Conservation (phyloP, 1,140 invertebrate genomes). For the Drosophila repletoides region DNA sequence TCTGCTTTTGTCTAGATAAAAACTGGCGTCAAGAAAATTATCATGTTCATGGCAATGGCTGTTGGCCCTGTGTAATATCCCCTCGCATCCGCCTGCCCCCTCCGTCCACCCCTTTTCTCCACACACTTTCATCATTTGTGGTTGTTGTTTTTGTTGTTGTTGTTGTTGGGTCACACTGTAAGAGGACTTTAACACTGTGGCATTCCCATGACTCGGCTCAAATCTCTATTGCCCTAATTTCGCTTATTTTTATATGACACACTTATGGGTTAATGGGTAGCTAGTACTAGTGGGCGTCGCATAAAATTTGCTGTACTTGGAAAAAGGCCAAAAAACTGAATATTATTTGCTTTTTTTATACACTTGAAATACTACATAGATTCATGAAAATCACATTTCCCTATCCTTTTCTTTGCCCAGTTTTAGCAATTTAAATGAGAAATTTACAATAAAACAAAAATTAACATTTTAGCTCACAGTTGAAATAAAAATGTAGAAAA, state of each 20-base stretch:
- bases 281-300: slow-evolving; percentile 2
- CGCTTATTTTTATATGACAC: slow-evolving; percentile 45
- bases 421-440: background rate
- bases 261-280: slow-evolving; percentile 19
- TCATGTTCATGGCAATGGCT: slow-evolving; percentile 72
- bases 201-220: slow-evolving; percentile 39
- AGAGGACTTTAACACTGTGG: slow-evolving; percentile 35
- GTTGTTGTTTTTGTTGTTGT: slow-evolving; percentile 31
- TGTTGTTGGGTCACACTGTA: slow-evolving; percentile 27
- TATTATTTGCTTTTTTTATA: too few species aligned
- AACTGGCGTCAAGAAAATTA: slow-evolving; percentile 80
- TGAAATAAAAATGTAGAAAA: background rate
- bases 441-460: too few species aligned
- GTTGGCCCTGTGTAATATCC: slow-evolving; percentile 26
- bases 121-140: slow-evolving; percentile 28
- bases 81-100: background rate
- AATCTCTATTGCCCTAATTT: slow-evolving; percentile 46
- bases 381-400: too few species aligned
- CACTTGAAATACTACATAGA: too few species aligned
- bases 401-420: too few species aligned
- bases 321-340: too few species aligned
- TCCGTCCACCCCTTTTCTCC: background rate
- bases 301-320: background rate
- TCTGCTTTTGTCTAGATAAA: slow-evolving; percentile 73
- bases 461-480: background rate